phyloP scores from a whole-genome alignment of 2,797 vertebrate genomes.

The Mormyrops attenuatus region DNA sequence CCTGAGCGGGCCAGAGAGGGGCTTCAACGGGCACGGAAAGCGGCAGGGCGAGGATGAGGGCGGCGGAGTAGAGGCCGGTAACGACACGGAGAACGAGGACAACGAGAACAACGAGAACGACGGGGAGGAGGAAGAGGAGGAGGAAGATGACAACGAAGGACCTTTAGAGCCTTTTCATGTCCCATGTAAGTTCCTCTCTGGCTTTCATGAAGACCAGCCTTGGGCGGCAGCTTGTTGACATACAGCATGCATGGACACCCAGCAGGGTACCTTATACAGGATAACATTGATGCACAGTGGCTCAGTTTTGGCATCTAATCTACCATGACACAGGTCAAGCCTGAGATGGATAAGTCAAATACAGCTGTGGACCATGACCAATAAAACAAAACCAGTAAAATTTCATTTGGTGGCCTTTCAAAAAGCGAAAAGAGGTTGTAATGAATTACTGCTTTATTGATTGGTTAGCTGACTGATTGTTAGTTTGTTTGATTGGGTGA shows the following conservation, averaged over 20 bases:
- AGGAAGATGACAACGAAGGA: slow-evolving; percentile 63
- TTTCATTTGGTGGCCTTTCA: too few species aligned
- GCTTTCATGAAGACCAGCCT: background rate
- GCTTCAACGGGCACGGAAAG: slow-evolving; percentile 56
- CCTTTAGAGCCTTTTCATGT: slow-evolving; percentile 77
- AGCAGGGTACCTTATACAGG: background rate
- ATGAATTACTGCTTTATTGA: background rate
- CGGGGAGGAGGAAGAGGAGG: slow-evolving; percentile 66
- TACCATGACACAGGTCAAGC: background rate
- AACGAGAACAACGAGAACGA: slow-evolving; percentile 80
- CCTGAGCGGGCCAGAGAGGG: slow-evolving; percentile 63
- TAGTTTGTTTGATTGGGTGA: background rate
- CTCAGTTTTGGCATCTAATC: too few species aligned
- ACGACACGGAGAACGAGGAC: slow-evolving; percentile 73
- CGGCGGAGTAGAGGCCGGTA: slow-evolving; percentile 56
- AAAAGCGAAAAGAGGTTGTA: too few species aligned
- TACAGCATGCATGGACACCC: background rate
- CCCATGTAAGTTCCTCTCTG: slow-evolving; percentile 60
- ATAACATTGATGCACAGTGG: too few species aligned
- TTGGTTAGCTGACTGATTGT: background rate
- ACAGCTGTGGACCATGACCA: background rate
- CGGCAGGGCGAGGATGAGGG: slow-evolving; percentile 33
- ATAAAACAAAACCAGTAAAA: background rate
- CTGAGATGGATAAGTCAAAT: background rate
- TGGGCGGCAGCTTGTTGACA: background rate